phyloP scores from a whole-genome alignment of 2,888 invertebrate species.

The Pyrrhosoma nymphula region DNA sequence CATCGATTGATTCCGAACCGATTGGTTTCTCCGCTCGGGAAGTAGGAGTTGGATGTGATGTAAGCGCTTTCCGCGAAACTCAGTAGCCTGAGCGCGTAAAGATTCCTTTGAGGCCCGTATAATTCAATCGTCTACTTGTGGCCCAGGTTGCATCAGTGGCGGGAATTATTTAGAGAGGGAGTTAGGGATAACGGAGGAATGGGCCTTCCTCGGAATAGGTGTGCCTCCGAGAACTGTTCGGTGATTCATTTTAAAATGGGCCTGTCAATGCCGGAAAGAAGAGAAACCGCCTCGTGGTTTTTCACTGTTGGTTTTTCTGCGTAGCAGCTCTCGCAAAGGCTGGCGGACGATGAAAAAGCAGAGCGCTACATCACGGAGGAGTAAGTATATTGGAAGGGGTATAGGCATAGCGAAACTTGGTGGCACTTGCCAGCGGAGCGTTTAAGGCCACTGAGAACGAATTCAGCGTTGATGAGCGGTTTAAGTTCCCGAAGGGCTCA shows the following conservation, averaged over 20 bases:
- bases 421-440: no score
- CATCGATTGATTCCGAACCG: background rate
- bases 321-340: no score
- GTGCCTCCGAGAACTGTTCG: background rate
- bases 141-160: conserved; percentile 15
- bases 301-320: background rate
- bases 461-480: no score
- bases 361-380: no score
- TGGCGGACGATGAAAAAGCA: no score
- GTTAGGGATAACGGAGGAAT: background rate
- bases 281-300: background rate
- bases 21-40: background rate
- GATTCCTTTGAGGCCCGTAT: background rate
- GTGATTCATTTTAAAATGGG: background rate
- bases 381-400: no score
- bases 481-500: no score
- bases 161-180: background rate
- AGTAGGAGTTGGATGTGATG: background rate
- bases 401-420: no score
- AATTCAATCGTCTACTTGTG: background rate
- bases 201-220: background rate
- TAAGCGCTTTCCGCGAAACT: background rate
- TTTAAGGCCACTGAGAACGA: no score
- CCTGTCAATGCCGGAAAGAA: background rate
- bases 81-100: background rate